phyloP scores from a whole-genome alignment of 2,113 vertebrate species.

The Sphyrna mokarran region DNA sequence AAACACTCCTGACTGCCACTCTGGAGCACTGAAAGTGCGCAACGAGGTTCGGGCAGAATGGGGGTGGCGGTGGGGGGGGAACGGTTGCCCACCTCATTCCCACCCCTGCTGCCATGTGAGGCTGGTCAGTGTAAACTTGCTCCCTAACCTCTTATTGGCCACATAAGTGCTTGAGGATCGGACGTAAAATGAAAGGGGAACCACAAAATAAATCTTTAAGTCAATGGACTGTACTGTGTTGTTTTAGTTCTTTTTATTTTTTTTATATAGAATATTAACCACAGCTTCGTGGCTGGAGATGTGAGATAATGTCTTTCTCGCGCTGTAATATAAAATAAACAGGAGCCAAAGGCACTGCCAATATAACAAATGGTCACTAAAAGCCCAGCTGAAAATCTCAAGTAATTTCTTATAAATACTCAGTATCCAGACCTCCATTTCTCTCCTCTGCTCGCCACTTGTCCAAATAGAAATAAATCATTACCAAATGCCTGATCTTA shows the following conservation, averaged over 20 bases:
- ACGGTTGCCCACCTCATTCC: not conserved
- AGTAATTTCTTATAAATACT: conserved; percentile 54
- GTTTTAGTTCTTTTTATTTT: conserved; percentile 10
- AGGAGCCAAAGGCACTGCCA: conserved; percentile 44
- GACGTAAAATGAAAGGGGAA: not conserved
- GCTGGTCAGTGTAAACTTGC: no score
- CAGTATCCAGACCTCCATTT: conserved; percentile 53
- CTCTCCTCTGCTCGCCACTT: conserved; percentile 73
- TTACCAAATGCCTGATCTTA: conserved; percentile 60
- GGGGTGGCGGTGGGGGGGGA: not conserved
- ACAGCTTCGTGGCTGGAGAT: conserved; percentile 39
- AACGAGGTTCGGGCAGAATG: no score
- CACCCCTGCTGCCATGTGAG: not conserved
- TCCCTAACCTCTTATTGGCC: not conserved
- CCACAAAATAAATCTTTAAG: not conserved
- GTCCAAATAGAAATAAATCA: conserved; percentile 85
- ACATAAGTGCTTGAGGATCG: not conserved
- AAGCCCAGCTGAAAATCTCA: conserved; percentile 48
- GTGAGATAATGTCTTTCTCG: conserved; percentile 46
- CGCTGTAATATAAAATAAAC: conserved; percentile 35
- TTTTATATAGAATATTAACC: conserved; percentile 6
- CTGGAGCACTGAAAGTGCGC: not conserved
- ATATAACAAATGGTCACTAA: conserved; percentile 56
- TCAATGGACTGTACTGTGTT: not conserved
- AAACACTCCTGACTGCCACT: not conserved